Evolutionary conservation across 92 coral and sea anemone genomes (phyloP), one percentile per base, ranked within the genome.

Genomic region (Meandrina meandrites): DNA sequence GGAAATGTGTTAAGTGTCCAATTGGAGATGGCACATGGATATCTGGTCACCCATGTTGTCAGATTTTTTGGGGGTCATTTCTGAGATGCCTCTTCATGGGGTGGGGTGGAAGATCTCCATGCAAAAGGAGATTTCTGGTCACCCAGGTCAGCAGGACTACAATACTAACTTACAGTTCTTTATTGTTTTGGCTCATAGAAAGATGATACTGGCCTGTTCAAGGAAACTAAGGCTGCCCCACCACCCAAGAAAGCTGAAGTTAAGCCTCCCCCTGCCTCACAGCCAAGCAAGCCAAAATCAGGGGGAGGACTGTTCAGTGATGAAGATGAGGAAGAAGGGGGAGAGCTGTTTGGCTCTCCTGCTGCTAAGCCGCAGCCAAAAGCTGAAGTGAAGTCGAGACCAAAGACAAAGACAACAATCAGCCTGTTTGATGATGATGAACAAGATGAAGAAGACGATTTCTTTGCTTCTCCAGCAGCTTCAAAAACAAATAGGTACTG

Each of bases 391-490:
- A 80, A 87, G 76, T 37, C 89, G 31, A 92, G 71, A 76, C 86
- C 95, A 36, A 92, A 90, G 81, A 14, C 94, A 79, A 94, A 94
- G 75, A 93, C 98, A 17, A 97, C 99, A 8, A 93, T 97, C 76
- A 97, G 99, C 86, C 84, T 97, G 88, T 97, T 97, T 92, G 99
- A 97, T 88, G 98, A 97, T 67, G 98, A 93, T 48, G 98, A 97
- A 28, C 98, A 96, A 78, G 99, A 95, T 35, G 97, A 93, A n/a
- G 96, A 96, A 2, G 98, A 94, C 12, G 88, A 84, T 78, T 94
- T 94, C 86, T 88, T 88, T 69, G 83, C 98, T 36, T 81, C 94
- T 19, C 75, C 90, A 40, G 79, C 90, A n/a, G 56, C 90, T 64
- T 54, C 93, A 81, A 86, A 90, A 64, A 78, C 90, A 75, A 79